Percentiles rank a stretch among this genome's conserved stretches.
Conservation (phyloP, 2,113 vertebrate genomes). For the Sorex araneus region DNA sequence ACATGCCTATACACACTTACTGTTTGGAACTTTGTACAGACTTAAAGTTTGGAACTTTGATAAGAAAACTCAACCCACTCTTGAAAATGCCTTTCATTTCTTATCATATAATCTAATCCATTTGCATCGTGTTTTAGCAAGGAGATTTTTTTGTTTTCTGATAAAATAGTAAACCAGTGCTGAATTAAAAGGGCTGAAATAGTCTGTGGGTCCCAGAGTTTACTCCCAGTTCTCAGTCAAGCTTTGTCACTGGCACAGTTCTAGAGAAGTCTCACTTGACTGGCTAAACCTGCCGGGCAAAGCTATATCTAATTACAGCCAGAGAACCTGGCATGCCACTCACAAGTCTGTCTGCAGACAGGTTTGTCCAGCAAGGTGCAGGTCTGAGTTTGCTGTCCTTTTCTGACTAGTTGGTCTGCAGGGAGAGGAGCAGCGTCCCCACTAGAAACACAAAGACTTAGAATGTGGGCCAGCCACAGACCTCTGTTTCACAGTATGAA, state of each 20-base stretch:
- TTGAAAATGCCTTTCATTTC: neutral
- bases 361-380: slow-evolving; percentile 46
- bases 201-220: neutral
- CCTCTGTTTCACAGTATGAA: neutral
- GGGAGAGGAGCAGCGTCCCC: neutral
- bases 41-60: neutral
- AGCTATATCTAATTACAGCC: slow-evolving; percentile 55
- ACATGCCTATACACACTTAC: neutral
- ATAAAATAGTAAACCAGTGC: slow-evolving; percentile 8
- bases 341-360: slow-evolving; percentile 56
- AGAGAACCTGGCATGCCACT: slow-evolving; percentile 28
- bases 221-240: slow-evolving; percentile 56
- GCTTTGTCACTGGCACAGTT: neutral
- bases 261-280: slow-evolving; percentile 61
- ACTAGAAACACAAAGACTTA: neutral
- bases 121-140: neutral
- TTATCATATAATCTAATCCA: neutral
- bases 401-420: neutral
- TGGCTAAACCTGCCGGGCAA: slow-evolving; percentile 65
- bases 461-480: neutral
- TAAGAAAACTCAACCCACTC: neutral
- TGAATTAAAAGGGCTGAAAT: slow-evolving; percentile 19
- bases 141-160: neutral
- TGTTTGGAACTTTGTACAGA: no score
- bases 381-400: neutral